phyloP scores from a whole-genome alignment of 2,113 vertebrate species.

The Stictonetta naevosa region DNA sequence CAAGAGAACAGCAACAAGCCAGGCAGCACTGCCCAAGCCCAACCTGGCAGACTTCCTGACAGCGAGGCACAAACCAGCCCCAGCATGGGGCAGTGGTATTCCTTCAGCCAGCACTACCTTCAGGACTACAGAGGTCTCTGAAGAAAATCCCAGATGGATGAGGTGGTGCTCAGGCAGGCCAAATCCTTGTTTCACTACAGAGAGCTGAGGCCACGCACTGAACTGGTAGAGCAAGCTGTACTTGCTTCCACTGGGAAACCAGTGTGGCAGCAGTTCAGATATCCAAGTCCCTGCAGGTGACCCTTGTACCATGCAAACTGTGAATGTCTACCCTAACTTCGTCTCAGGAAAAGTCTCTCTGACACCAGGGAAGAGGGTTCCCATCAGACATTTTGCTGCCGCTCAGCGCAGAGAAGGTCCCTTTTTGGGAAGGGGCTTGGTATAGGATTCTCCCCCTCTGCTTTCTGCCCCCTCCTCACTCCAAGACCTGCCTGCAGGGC shows the following conservation, averaged over 20 bases:
- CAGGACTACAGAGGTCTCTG: background rate
- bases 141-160: background rate
- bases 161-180: background rate
- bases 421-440: background rate
- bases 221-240: background rate
- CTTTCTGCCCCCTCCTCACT: background rate
- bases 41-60: background rate
- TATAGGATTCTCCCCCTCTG: background rate
- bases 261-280: background rate
- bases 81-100: background rate
- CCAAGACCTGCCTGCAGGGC: background rate
- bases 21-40: background rate
- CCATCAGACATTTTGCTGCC: background rate
- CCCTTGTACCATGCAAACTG: background rate
- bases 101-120: background rate
- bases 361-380: background rate
- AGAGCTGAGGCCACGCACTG: background rate
- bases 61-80: background rate
- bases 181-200: background rate
- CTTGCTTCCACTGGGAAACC: background rate
- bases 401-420: slow-evolving; percentile 3
- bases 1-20: background rate
- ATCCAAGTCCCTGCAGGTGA: background rate
- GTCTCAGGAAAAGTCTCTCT: background rate
- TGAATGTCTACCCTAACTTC: background rate